Conservation (phyloP, 2,888 invertebrate species). For the Trichogramma evanescens region DNA sequence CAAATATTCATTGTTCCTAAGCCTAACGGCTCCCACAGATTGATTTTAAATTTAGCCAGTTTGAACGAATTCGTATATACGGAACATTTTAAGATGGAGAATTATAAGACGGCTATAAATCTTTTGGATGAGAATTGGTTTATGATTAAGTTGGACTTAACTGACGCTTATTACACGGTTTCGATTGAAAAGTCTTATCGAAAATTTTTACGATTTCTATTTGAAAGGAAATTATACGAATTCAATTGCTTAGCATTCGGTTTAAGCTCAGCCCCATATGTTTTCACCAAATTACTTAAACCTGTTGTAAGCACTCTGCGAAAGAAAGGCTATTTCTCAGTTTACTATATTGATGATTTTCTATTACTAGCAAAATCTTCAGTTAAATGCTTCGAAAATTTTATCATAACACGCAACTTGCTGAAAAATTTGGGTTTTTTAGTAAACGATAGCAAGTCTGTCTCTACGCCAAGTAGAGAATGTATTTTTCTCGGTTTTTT, state of each 20-base stretch:
- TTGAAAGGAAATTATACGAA: no score
- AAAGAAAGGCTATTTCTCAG: neutral
- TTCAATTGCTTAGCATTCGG: no score
- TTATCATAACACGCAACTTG: neutral
- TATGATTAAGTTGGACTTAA: conserved; percentile 17
- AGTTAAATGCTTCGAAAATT: neutral
- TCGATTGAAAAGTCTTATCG: conserved; percentile 12
- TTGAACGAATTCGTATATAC: conserved; percentile 20
- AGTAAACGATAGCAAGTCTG: neutral
- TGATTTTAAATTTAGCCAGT: conserved; percentile 23
- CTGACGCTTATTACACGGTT: conserved; percentile 19
- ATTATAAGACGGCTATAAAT: conserved; percentile 11
- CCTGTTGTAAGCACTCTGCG: neutral
- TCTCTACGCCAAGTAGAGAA: neutral
- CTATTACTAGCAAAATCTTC: neutral
- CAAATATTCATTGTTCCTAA: conserved; percentile 12
- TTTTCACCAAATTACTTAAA: neutral
- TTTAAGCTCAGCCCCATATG: no score
- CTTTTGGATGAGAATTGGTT: conserved; percentile 10
- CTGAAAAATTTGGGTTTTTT: neutral
- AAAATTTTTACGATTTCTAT: conserved; percentile 14
- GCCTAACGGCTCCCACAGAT: conserved; percentile 5
- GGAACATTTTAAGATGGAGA: conserved; percentile 24
- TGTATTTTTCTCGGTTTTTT: neutral
- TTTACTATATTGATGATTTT: neutral